phyloP scores from a whole-genome alignment of 2,888 invertebrate species.

The Erebia epiphron region DNA sequence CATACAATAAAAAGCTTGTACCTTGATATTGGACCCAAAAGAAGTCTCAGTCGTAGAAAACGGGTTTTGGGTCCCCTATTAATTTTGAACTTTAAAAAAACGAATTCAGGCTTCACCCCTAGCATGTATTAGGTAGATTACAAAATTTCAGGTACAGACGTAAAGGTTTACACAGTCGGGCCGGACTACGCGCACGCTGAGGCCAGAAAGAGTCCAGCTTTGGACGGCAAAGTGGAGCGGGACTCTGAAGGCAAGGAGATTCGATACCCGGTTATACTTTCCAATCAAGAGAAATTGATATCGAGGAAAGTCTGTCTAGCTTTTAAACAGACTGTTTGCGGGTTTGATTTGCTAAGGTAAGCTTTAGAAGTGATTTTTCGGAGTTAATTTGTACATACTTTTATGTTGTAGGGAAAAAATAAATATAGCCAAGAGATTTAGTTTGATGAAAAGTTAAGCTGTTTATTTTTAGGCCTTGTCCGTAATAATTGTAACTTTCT shows the following conservation, averaged over 20 bases:
- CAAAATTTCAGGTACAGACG: slow-evolving; percentile 82
- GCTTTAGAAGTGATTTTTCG: slow-evolving; percentile 6
- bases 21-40: no score
- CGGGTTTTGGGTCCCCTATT: no score
- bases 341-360: slow-evolving; percentile 96
- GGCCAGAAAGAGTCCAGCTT: slow-evolving; percentile 98
- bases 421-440: no score
- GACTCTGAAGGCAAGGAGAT: slow-evolving; percentile 99
- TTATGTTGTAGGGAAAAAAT: no score
- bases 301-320: slow-evolving; percentile 98
- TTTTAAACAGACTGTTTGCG: slow-evolving; percentile 99
- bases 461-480: no score
- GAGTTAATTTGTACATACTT: no score
- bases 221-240: slow-evolving; percentile 99
- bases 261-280: slow-evolving; percentile 98
- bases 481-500: no score
- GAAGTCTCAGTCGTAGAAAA: no score
- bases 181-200: slow-evolving; percentile 99
- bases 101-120: not conserved
- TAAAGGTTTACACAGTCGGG: slow-evolving; percentile 98
- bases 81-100: no score
- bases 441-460: no score
- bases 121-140: slow-evolving; percentile 70
- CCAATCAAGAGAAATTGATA: slow-evolving; percentile 98
- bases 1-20: no score